Conservation (phyloP, 2,888 invertebrate species). For the Patella depressa region DNA sequence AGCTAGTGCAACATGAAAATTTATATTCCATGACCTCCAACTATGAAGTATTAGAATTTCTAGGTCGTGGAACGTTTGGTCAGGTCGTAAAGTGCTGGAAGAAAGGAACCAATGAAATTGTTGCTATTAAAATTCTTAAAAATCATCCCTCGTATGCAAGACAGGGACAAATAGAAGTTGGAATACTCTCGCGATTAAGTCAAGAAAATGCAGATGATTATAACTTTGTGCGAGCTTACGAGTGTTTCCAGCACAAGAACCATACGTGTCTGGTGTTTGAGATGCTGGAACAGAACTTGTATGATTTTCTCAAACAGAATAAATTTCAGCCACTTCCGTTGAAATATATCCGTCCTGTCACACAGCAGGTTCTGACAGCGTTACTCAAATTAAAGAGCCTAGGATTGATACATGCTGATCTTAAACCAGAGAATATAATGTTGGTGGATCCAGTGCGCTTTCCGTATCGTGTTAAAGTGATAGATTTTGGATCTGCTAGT, state of each 20-base stretch:
- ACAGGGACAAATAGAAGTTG: slow-evolving; percentile 99
- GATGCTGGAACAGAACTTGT: slow-evolving; percentile 99
- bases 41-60: slow-evolving; percentile 97
- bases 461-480: slow-evolving; percentile 98
- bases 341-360: slow-evolving; percentile 97
- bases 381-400: slow-evolving; percentile 92
- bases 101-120: slow-evolving; percentile 99
- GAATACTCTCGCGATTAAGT: slow-evolving; percentile 72
- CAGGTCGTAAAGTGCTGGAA: slow-evolving; percentile 99
- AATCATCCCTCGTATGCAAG: slow-evolving; percentile 99
- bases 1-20: slow-evolving; percentile 97
- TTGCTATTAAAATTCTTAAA: slow-evolving; percentile 99
- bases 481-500: slow-evolving; percentile 99
- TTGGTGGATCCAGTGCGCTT: slow-evolving; percentile 97
- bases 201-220: slow-evolving; percentile 77
- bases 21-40: slow-evolving; percentile 93
- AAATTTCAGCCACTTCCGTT: slow-evolving; percentile 99
- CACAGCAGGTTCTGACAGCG: slow-evolving; percentile 94
- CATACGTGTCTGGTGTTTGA: slow-evolving; percentile 99
- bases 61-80: slow-evolving; percentile 99
- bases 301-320: slow-evolving; percentile 99
- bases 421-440: slow-evolving; percentile 99
- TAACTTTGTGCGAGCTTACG: slow-evolving; percentile 99
- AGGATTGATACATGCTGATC: slow-evolving; percentile 98
- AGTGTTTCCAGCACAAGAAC: slow-evolving; percentile 99